Evolutionary conservation across 2,797 vertebrate species (phyloP), one percentile per base, ranked within the genome.

Genomic region (Avahi laniger): DNA sequence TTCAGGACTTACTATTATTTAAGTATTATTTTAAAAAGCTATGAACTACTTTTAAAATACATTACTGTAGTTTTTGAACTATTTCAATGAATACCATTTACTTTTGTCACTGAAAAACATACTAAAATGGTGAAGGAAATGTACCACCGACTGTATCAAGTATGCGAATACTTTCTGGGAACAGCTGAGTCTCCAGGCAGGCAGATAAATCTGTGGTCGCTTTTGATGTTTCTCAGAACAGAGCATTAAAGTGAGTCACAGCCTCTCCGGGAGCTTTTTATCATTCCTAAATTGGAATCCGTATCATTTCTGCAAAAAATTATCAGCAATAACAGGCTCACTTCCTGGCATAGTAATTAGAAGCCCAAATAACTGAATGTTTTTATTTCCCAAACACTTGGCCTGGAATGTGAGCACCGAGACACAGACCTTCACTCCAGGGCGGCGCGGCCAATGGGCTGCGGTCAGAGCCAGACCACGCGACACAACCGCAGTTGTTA

Each of bases 171-270:
- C 33, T 67, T 43, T 35, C 94, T n/a, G 73, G 95, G 67, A 86
- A 65, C 14, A 38, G 82, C 94, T 38, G 85, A 26, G 61, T 57
- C 52, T 57, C 76, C 7, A 13, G 57, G 80, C 88, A 85, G 94
- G 63, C 72, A 15, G 61, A 63, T 38, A 30, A n/a, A 33, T 65
- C 80, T 65, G 80, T 15, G 20, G 59, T 33, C 41, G 92, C 84
- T 91, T 95, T 92, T 92, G 89, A 95, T 65, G 85, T 80, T 69
- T 76, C 90, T 94, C 79, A 26, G 24, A 94, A 61, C 54, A 17
- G 50, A 70, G 63, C 22, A 30, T 35, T 50, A 10, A 20, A 20
- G 73, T 89, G 95, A 96, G 67, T 85, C 96, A 76, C 18, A 3
- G 35, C 22, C 61, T 54, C 80, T 83, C 59, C 67, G 0, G 4